Percentiles rank a stretch among this genome's conserved stretches.
phyloP scores from a whole-genome alignment of 2,888 invertebrate genomes.

The Carpatolechia fugitivella region DNA sequence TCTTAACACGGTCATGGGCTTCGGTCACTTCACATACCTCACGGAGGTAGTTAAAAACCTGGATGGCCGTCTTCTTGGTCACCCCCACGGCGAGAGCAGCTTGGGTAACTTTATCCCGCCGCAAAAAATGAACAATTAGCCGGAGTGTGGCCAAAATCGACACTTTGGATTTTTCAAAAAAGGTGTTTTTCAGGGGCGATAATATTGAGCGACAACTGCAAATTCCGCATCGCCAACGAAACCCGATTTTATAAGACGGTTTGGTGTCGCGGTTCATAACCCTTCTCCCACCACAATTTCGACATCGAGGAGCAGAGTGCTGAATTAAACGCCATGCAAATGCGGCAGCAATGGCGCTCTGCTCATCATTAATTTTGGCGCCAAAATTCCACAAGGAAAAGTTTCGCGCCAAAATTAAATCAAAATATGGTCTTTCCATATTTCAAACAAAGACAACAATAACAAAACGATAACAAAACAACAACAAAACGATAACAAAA shows the following conservation, averaged over 20 bases:
- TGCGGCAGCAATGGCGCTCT: not conserved
- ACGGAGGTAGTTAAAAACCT: not conserved
- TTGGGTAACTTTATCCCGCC: not conserved
- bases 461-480: not conserved
- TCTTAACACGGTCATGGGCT: constrained; percentile 15
- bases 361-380: not conserved
- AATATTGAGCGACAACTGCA: not conserved
- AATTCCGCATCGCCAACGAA: not conserved
- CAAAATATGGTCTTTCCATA: too few species aligned
- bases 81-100: not conserved
- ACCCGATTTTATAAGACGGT: not conserved
- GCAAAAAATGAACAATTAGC: constrained; percentile 8
- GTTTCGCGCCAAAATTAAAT: too few species aligned
- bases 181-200: not conserved
- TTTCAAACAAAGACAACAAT: too few species aligned
- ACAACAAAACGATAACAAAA: not conserved
- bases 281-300: not conserved
- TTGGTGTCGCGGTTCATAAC: too few species aligned
- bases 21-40: constrained; percentile 18
- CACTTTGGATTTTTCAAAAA: not conserved
- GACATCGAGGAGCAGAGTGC: not conserved
- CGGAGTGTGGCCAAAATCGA: constrained; percentile 2
- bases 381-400: not conserved
- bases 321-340: not conserved
- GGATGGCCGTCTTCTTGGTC: constrained; percentile 1